A percentile compares a stretch with the other conserved stretches of the same genome.
Conservation (phyloP, 2,888 invertebrate species). For the Antitype chi region DNA sequence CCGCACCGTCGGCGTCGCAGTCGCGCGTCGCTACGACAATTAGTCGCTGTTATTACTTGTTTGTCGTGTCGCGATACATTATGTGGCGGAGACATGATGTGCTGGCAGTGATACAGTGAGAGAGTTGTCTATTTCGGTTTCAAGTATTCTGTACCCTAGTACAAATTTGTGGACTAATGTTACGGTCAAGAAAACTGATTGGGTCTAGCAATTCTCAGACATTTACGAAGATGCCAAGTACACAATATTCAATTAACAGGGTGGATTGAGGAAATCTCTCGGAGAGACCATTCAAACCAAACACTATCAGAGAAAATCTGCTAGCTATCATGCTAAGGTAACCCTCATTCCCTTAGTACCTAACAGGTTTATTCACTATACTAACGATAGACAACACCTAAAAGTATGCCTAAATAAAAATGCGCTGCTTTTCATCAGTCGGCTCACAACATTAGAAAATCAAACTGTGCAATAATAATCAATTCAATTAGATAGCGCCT, state of each 20-base stretch:
- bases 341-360: background rate
- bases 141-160: background rate
- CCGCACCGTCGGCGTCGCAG: conserved; percentile 50
- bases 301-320: background rate
- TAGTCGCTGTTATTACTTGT: conserved; percentile 77
- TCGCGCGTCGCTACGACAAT: conserved; percentile 71
- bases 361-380: background rate
- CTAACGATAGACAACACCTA: background rate
- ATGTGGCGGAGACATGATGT: conserved; percentile 68
- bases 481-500: too few species aligned
- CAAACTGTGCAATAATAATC: too few species aligned
- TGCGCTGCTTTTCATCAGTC: background rate
- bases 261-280: background rate
- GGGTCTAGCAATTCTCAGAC: background rate
- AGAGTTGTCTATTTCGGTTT: conserved; percentile 18
- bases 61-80: conserved; percentile 72
- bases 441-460: too few species aligned
- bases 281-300: background rate
- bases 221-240: background rate
- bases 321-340: background rate
- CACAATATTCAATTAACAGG: background rate
- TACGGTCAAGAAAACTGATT: background rate
- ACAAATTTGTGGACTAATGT: background rate
- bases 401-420: background rate
- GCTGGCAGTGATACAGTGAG: conserved; percentile 56